Percentiles rank a stretch among this genome's conserved stretches.
These are phyloP conservation scores for Hypotaenidia okinawae DNA, from an alignment of 2,797 vertebrate species.

Conservation along the genomic window DNA sequence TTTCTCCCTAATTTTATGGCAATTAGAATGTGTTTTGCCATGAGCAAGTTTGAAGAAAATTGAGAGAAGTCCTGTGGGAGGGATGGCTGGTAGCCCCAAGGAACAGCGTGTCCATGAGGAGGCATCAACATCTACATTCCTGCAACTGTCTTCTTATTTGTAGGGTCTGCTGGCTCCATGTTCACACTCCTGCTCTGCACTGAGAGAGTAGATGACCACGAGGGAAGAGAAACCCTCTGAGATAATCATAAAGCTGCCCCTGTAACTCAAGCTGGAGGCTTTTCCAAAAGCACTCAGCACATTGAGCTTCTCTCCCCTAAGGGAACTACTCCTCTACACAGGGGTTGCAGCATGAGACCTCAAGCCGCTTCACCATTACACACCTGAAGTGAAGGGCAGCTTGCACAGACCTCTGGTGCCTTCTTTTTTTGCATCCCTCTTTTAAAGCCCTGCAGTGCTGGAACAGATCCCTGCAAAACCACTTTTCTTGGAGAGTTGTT, in stretches of 20 bases:
- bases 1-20: background rate
- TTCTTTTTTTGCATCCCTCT: background rate
- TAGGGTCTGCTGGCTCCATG: background rate
- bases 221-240: background rate
- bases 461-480: conserved; percentile 38
- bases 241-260: background rate
- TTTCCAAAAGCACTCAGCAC: background rate
- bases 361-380: background rate
- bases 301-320: background rate
- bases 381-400: background rate
- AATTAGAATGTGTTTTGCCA: background rate
- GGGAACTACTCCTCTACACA: fast-evolving
- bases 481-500: conserved; percentile 35
- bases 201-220: fast-evolving
- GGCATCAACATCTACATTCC: fast-evolving
- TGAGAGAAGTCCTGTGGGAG: fast-evolving
- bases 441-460: background rate
- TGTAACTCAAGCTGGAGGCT: background rate
- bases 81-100: background rate
- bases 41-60: background rate
- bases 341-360: background rate
- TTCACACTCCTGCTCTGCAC: background rate
- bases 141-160: fast-evolving
- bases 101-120: background rate
- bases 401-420: background rate